Evolutionary conservation across 1,140 invertebrate species (phyloP).

Genomic region (Drosophila sturtevanti): DNA sequence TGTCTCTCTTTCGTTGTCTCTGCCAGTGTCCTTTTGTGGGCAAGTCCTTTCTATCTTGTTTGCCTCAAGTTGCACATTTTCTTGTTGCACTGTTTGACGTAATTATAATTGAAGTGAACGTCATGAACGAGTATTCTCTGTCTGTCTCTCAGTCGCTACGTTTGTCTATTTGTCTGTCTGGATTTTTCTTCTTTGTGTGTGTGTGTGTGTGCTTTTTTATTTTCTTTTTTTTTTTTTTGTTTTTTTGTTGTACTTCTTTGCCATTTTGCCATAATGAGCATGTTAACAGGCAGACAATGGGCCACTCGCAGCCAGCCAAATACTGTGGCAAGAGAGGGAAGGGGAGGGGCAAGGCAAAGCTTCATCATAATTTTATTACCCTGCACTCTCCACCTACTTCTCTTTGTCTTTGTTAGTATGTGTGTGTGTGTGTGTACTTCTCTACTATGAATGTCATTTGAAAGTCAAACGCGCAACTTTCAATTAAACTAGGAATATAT

Average conservation of each 20-base stretch:
- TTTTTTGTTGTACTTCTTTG: conserved; percentile 34
- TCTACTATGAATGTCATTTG: conserved; percentile 68
- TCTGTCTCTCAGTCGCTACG: conserved; percentile 11
- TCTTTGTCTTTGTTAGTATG: not conserved
- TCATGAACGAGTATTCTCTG: conserved; percentile 72
- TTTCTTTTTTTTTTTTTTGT: conserved; percentile 13
- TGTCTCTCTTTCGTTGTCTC: conserved; percentile 7
- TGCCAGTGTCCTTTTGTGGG: conserved; percentile 56
- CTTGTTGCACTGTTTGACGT: conserved; percentile 80
- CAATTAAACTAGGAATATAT: conserved; percentile 60
- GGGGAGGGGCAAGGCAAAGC: conserved; percentile 41
- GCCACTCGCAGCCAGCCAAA: conserved; percentile 60
- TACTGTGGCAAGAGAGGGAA: conserved; percentile 25
- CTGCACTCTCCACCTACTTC: conserved; percentile 33
- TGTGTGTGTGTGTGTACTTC: not conserved
- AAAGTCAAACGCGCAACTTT: conserved; percentile 70
- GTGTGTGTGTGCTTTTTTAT: no score
- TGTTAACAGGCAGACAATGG: conserved; percentile 80
- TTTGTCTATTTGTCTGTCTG: conserved; percentile 27
- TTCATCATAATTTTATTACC: conserved; percentile 77
- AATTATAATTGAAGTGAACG: conserved; percentile 82
- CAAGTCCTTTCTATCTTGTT: conserved; percentile 63
- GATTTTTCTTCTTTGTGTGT: conserved; percentile 25
- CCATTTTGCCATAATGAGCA: conserved; percentile 72
- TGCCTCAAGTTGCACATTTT: conserved; percentile 78